These are phyloP conservation scores for Morelia viridis DNA, from an alignment of 2,797 vertebrate species.

Conservation along the genomic window DNA sequence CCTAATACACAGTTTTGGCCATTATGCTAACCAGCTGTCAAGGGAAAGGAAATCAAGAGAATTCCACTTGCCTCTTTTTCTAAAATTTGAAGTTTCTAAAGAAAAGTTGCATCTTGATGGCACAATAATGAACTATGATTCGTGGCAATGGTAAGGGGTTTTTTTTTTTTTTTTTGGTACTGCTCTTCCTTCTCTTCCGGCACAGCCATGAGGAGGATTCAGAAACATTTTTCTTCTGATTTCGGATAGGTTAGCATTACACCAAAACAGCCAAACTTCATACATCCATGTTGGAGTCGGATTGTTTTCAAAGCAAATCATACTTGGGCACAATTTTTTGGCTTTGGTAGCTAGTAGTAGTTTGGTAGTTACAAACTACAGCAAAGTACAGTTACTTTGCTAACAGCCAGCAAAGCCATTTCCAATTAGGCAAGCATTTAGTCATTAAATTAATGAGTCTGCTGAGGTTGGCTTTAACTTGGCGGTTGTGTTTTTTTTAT, in stretches of 20 bases:
- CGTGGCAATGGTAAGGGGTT: background rate
- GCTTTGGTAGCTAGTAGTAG: background rate
- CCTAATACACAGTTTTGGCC: background rate
- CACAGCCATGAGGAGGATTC: too few species aligned
- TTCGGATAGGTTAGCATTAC: background rate
- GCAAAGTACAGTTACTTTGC: too few species aligned
- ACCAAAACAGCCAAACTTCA: background rate
- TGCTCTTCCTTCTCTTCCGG: background rate
- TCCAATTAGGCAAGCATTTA: too few species aligned
- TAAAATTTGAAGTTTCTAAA: background rate
- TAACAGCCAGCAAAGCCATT: too few species aligned
- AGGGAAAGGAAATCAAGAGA: background rate
- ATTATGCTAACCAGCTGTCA: background rate
- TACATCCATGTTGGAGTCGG: too few species aligned
- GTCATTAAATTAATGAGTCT: too few species aligned
- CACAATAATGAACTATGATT: background rate
- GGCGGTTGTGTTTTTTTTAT: too few species aligned
- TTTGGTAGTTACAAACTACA: too few species aligned
- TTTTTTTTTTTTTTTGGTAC: background rate
- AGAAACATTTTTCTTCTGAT: background rate
- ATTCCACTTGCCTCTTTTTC: background rate
- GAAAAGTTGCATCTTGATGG: background rate
- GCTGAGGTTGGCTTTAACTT: too few species aligned
- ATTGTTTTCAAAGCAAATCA: background rate
- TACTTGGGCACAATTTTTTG: background rate